Base-by-base conservation (phyloP, 2,113 vertebrate genomes). In the Clupea harengus region DNA sequence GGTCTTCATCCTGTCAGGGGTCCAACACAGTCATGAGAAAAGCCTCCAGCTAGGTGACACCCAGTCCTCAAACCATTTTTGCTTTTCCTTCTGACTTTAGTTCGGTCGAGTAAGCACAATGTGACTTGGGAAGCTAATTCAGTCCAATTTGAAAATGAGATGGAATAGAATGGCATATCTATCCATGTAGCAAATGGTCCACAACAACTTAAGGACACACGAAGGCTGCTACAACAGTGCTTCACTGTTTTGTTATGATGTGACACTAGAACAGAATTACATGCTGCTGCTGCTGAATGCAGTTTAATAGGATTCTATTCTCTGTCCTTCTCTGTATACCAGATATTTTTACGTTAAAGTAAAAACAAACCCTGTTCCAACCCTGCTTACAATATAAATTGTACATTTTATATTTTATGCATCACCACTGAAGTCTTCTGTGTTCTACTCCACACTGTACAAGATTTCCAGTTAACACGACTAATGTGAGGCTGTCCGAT, bases 1-100 rank as follows among this genome's bases (percentile, higher is more conserved):
- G 97, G 87, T 99, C 97, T 90, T 99, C 98, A 89, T 99, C 98
- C 98, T 99, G 85, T 0, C 50, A 28, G 45, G 60, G 22, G 85
- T 80, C 47, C 32, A 25, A 84, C n/a, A 91, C 39, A 87, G 10
- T 11, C 32, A 54, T 57, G 1, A 45, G 75, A 54, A 50, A 85
- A 45, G 28, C 52, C 82, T 15, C 32, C 80, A 25, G 54, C n/a
- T 75, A 4, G 18, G 54, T 22, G 54, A n/a, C 45, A n/a, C 0
- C 13, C 0, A 25, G 28, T 50, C 81, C 81, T 64, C 44, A 39
- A 13, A 20, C n/a, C 28, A 32, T 39, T 15, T 78, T 15, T 78
- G 72, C 39, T 78, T 4, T 13, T 13, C 28, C 13, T 78, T 39
- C 39, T 11, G 28, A 78, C 28, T 17, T 78, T 39, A 78, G 25